Evolutionary conservation across 2,113 vertebrate species (phyloP).

Genomic region (Chionis minor): DNA sequence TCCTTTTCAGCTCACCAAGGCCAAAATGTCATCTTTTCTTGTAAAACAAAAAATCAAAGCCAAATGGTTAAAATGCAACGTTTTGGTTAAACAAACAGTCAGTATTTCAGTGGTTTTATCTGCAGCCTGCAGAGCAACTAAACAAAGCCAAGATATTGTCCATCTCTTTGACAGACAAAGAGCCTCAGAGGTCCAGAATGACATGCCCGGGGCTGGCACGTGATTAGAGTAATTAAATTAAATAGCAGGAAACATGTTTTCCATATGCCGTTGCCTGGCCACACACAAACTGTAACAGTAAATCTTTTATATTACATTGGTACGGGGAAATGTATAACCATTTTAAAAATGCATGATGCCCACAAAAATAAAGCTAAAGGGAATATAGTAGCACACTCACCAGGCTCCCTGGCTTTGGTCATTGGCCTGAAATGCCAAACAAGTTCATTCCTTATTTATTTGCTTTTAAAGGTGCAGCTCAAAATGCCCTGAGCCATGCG

Average conservation of each 20-base stretch:
- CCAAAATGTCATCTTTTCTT: slow-evolving; percentile 74
- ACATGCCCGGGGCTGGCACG: slow-evolving; percentile 83
- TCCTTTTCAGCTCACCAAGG: slow-evolving; percentile 63
- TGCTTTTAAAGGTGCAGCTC: slow-evolving; percentile 1
- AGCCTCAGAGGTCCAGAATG: slow-evolving; percentile 82
- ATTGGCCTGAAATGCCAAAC: slow-evolving; percentile 2
- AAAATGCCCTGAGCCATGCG: not conserved
- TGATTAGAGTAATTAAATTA: slow-evolving; percentile 89
- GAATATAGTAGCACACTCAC: not conserved
- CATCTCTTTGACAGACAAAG: slow-evolving; percentile 85
- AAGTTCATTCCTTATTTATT: slow-evolving; percentile 18
- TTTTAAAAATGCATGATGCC: slow-evolving; percentile 67
- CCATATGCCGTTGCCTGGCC: slow-evolving; percentile 81
- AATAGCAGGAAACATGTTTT: slow-evolving; percentile 90
- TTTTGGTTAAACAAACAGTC: slow-evolving; percentile 81
- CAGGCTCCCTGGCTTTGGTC: not conserved
- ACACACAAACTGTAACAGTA: slow-evolving; percentile 89
- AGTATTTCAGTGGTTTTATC: slow-evolving; percentile 75
- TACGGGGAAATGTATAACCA: slow-evolving; percentile 63
- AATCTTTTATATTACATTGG: slow-evolving; percentile 80
- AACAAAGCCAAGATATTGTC: slow-evolving; percentile 85
- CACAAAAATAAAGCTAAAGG: slow-evolving; percentile 61
- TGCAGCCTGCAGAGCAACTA: slow-evolving; percentile 72
- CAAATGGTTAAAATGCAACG: slow-evolving; percentile 78
- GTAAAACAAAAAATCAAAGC: slow-evolving; percentile 76